phyloP scores from a whole-genome alignment of 1,140 invertebrate species.

The Nasonia giraulti region DNA sequence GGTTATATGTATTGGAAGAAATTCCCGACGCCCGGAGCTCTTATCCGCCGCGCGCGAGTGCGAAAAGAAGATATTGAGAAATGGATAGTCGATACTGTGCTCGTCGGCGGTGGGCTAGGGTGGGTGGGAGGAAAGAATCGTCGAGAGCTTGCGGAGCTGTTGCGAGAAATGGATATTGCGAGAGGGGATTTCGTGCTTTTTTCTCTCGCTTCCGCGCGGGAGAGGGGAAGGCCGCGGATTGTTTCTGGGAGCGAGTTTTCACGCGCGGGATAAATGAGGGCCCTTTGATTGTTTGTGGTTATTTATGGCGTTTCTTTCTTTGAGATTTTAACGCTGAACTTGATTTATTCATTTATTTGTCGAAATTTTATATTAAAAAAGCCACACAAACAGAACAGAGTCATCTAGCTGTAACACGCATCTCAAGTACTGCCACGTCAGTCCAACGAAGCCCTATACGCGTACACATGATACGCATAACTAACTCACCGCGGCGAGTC shows the following conservation, averaged over 20 bases:
- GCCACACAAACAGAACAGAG: not conserved
- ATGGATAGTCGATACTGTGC: constrained; percentile 10
- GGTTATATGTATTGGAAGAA: constrained; percentile 33
- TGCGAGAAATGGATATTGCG: not conserved
- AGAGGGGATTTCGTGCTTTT: not conserved
- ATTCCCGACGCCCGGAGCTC: not conserved
- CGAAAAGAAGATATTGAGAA: constrained; percentile 38
- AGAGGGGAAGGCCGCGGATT: not conserved
- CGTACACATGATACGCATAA: no score
- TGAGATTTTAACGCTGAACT: no score
- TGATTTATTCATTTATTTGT: no score
- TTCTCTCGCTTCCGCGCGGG: not conserved
- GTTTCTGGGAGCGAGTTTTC: not conserved
- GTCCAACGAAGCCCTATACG: not conserved
- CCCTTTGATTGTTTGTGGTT: no score
- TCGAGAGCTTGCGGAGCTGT: not conserved
- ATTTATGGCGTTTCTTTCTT: no score
- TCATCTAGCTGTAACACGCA: not conserved
- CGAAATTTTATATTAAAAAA: not conserved
- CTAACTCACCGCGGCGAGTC: not conserved
- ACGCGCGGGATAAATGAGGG: no score
- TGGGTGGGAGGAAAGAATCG: not conserved
- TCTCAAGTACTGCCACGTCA: not conserved
- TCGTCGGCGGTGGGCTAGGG: not conserved
- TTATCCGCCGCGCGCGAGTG: not conserved